Conservation (phyloP, 2,113 vertebrate genomes). For the Engystomops pustulosus region DNA sequence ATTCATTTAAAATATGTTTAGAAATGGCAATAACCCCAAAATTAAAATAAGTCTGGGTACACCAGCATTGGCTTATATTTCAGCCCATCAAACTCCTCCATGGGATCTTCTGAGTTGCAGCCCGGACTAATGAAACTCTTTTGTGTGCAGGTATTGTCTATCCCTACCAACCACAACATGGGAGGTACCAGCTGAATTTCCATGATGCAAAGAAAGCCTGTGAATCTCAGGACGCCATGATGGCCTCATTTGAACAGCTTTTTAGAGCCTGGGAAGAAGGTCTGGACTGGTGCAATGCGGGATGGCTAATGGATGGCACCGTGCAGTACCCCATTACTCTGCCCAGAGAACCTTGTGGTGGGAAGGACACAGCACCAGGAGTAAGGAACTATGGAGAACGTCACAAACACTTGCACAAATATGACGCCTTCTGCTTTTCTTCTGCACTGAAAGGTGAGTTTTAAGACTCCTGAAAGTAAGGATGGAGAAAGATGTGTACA, state of each 20-base stretch:
- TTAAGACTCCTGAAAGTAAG: too few species aligned
- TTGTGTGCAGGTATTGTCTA: slow-evolving; percentile 84
- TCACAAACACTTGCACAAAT: slow-evolving; percentile 77
- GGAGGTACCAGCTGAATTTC: slow-evolving; percentile 89
- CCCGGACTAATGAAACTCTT: neutral
- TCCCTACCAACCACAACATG: slow-evolving; percentile 83
- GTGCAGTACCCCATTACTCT: slow-evolving; percentile 85
- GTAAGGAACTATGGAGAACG: slow-evolving; percentile 86
- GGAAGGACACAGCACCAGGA: slow-evolving; percentile 77
- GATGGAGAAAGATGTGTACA: too few species aligned
- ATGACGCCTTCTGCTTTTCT: slow-evolving; percentile 91
- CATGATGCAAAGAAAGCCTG: slow-evolving; percentile 79
- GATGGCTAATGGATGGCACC: slow-evolving; percentile 86
- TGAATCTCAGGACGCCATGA: slow-evolving; percentile 79
- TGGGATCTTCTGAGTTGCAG: too few species aligned
- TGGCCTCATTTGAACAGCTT: slow-evolving; percentile 89
- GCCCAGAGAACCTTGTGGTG: slow-evolving; percentile 79
- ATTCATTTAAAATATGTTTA: too few species aligned
- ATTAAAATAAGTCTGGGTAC: too few species aligned
- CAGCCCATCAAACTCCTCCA: too few species aligned
- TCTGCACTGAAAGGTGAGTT: slow-evolving; percentile 78
- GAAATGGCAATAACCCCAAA: too few species aligned
- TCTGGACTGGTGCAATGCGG: slow-evolving; percentile 88
- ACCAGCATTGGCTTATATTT: too few species aligned
- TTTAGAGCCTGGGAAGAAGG: slow-evolving; percentile 86